phyloP scores from a whole-genome alignment of 2,113 vertebrate species.

The Pterocles orientalis region DNA sequence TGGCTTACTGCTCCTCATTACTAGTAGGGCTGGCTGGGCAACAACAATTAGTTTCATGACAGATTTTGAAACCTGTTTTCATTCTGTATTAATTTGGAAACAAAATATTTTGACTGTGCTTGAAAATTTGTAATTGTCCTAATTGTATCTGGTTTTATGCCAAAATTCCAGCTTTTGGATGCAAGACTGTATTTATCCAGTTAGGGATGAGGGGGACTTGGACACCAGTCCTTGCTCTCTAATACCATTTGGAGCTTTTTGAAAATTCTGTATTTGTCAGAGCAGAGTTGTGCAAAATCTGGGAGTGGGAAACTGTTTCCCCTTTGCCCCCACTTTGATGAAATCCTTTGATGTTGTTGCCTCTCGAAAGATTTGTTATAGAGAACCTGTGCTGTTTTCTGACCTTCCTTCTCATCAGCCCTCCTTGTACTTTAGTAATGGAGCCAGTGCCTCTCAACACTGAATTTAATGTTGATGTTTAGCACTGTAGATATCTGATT shows the following conservation, averaged over 20 bases:
- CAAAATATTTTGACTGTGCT: not conserved
- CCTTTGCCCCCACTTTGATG: not conserved
- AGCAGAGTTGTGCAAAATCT: not conserved
- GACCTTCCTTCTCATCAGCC: not conserved
- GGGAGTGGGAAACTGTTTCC: not conserved
- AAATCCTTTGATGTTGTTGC: not conserved
- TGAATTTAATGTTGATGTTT: not conserved
- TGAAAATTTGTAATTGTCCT: not conserved
- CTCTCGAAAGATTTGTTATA: not conserved
- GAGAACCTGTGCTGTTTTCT: not conserved
- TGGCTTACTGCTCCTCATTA: not conserved
- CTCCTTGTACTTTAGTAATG: not conserved
- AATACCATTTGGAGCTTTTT: not conserved
- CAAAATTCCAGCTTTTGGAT: not conserved
- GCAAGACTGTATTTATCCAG: not conserved
- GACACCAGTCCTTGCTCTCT: not conserved
- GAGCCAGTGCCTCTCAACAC: not conserved
- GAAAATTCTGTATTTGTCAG: not conserved
- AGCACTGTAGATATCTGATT: not conserved
- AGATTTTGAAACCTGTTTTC: not conserved
- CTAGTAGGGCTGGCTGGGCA: not conserved
- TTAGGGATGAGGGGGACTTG: not conserved
- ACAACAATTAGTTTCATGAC: not conserved
- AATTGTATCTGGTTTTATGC: not conserved
- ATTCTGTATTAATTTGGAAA: not conserved